Evolutionary conservation across 2,888 invertebrate genomes (phyloP), one percentile per base, ranked within the genome.

Genomic region (Mesochorus sp.): DNA sequence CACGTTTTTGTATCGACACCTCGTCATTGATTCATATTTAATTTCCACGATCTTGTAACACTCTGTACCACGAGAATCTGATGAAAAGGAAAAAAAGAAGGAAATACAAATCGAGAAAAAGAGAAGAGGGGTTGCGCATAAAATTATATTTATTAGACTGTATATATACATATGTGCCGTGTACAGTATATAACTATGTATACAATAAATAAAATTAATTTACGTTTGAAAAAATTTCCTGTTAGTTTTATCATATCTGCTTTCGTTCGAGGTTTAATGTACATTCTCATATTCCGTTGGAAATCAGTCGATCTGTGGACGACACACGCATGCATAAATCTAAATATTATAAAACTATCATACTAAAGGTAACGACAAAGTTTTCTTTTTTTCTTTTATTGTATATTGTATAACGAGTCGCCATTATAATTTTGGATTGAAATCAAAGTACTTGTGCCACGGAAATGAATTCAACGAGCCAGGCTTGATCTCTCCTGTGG

Each of bases 381-480:
- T 49, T 31, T 57, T 19, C n/a, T n/a, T 44, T 24, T 42, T 37
- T 19, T 44, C 4, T n/a, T 51, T 53, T 28, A 10, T 17, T 1
- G 4, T 49, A n/a, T n/a, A n/a, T n/a, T 51, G 19, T 4, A 1
- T 31, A 1, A 24, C 6, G 14, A 12, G 53, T 37, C 34, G 59
- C 28, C 47, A 59, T 47, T 85, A 89, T 70, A 89, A 86, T 84
- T 89, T 89, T 75, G 89, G 88, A 81, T 84, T 84, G 2, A 86
- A 86, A 12, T 85, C 85, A 78, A 90, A 90, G 79, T 86, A 89
- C 72, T 87, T 86, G 24, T 85, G 79, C 90, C 89, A 90, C 2
- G 86, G 84, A 66, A 89, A 87, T 12, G 70, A 14, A 74, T 83
- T 80, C 55, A 70, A 37, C 24, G 75, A 71, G 64, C 79, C 51